Evolutionary conservation across 1,140 invertebrate genomes (phyloP).

Genomic region (Bilobella aurantiaca): DNA sequence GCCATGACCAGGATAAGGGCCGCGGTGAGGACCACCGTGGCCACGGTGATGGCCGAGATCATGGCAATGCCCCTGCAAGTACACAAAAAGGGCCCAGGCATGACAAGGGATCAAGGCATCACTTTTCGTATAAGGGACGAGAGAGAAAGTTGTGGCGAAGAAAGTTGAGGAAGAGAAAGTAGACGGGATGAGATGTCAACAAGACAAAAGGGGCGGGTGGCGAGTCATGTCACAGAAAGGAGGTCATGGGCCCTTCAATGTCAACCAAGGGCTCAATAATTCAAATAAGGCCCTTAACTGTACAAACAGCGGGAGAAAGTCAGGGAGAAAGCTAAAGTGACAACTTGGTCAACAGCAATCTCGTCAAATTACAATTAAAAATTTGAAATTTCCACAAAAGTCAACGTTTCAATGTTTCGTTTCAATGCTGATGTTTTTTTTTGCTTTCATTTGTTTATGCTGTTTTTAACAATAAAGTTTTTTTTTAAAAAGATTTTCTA

Average conservation of each 20-base stretch:
- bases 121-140: background rate
- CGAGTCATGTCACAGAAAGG: background rate
- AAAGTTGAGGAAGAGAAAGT: too few relatives aligned
- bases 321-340: background rate
- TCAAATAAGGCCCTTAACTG: background rate
- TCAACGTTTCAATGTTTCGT: too few relatives aligned
- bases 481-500: too few relatives aligned
- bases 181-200: too few relatives aligned
- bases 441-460: too few relatives aligned
- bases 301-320: background rate
- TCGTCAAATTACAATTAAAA: too few relatives aligned
- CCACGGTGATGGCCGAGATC: constrained; percentile 24
- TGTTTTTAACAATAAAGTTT: too few relatives aligned
- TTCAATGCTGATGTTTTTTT: too few relatives aligned
- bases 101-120: background rate
- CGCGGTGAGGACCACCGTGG: constrained; percentile 26
- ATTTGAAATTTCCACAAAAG: too few relatives aligned
- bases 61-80: constrained; percentile 19
- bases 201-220: constrained; percentile 6
- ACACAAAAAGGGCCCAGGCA: constrained; percentile 6
- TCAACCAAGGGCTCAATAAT: background rate
- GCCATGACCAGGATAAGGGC: constrained; percentile 65
- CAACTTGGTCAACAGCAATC: too few relatives aligned
- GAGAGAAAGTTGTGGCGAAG: too few relatives aligned
- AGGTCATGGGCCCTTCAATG: background rate